These are phyloP conservation scores for Acrossocheilus wenchowensis DNA, from an alignment of 2,797 vertebrate genomes.

Conservation along the genomic window DNA sequence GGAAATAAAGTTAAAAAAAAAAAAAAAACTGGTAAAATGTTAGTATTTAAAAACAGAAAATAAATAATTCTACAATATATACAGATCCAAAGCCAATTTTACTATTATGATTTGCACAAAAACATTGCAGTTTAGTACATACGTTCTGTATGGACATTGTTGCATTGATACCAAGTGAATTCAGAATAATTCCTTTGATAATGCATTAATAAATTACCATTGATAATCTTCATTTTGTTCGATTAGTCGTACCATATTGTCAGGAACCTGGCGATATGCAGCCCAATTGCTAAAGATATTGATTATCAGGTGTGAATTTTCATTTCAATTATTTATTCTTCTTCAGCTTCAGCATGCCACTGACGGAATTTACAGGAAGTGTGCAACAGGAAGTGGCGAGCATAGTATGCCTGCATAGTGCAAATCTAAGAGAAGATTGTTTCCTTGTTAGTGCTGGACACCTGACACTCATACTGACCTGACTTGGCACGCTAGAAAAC, in stretches of 20 bases:
- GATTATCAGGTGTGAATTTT: background rate
- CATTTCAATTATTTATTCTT: background rate
- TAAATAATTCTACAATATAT: background rate
- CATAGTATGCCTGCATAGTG: conserved; percentile 42
- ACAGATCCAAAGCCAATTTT: background rate
- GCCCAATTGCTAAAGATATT: background rate
- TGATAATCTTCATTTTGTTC: background rate
- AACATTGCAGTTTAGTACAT: background rate
- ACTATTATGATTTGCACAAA: background rate
- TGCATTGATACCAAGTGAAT: background rate
- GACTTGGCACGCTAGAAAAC: background rate
- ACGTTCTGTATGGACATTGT: background rate
- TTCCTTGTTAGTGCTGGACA: conserved; percentile 5
- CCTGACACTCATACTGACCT: background rate
- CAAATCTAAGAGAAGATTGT: conserved; percentile 50
- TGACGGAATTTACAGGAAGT: conserved; percentile 56
- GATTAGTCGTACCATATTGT: background rate
- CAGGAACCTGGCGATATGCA: background rate
- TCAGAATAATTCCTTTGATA: background rate
- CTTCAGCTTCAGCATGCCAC: conserved; percentile 37
- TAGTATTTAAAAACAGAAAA: too few relatives aligned
- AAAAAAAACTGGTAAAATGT: background rate
- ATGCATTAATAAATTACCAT: background rate
- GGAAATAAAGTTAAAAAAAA: background rate
- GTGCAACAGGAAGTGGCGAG: conserved; percentile 62